Percentiles rank a stretch among this genome's conserved stretches.
Evolutionary conservation across 2,888 invertebrate genomes (phyloP).

Genomic region (Diachrysia chrysitis): DNA sequence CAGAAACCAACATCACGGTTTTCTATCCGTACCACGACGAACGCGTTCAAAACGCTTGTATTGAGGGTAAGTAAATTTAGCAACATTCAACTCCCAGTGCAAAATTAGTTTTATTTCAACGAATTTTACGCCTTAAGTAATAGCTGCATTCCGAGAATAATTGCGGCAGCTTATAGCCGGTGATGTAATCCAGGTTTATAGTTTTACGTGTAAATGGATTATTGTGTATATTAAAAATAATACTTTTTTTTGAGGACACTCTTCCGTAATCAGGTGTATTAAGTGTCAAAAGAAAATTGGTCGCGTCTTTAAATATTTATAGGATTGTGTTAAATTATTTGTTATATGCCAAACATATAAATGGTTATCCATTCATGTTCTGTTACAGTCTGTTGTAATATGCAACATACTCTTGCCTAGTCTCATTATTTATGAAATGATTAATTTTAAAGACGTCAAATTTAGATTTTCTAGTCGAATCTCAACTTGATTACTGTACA

Average conservation of each 20-base stretch:
- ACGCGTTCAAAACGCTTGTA: constrained; percentile 87
- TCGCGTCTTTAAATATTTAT: not conserved
- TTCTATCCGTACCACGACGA: constrained; percentile 90
- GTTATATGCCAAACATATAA: not conserved
- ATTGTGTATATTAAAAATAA: not conserved
- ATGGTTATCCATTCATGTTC: not conserved
- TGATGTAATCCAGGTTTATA: constrained; percentile 39
- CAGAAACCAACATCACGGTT: constrained; percentile 76
- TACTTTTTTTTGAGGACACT: not conserved
- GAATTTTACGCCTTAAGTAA: constrained; percentile 38
- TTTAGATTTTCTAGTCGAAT: too few species aligned
- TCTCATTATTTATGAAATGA: too few species aligned
- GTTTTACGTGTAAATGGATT: constrained; percentile 14
- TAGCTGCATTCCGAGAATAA: constrained; percentile 30
- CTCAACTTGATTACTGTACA: too few species aligned
- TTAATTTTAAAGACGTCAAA: too few species aligned
- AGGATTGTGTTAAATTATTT: not conserved
- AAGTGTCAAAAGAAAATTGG: not conserved
- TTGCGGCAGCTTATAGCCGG: constrained; percentile 11
- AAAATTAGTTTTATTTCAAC: constrained; percentile 32
- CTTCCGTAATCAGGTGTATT: not conserved
- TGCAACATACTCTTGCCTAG: not conserved
- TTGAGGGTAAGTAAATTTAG: constrained; percentile 86
- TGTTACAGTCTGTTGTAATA: too few species aligned
- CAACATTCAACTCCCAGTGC: constrained; percentile 17